Evolutionary conservation across 23 tunicate species (phyloP).

Genomic region (Ciona savignyi): DNA sequence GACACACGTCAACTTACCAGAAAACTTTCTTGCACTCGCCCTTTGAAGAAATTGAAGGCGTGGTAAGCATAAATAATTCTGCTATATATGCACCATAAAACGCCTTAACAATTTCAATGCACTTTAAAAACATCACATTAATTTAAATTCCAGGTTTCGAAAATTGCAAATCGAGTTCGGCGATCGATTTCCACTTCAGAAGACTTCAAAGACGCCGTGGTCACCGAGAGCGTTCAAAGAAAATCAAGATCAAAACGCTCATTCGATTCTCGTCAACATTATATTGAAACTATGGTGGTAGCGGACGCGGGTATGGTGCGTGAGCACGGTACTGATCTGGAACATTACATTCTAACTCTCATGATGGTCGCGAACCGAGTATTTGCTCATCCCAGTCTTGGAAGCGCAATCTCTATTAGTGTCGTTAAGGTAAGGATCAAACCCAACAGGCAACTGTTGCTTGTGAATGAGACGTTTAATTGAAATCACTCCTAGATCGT

Average conservation of each 20-base stretch:
- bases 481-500: slow-evolving; percentile 43
- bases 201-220: not conserved
- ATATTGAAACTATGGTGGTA: slow-evolving; percentile 89
- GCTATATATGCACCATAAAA: not conserved
- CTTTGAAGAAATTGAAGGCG: slow-evolving; percentile 6
- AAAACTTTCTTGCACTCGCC: slow-evolving; percentile 34
- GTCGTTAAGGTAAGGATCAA: slow-evolving; percentile 64
- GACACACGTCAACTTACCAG: slow-evolving; percentile 36
- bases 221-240: not conserved
- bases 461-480: too few species aligned
- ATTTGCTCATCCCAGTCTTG: slow-evolving; percentile 87
- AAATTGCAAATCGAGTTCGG: not conserved
- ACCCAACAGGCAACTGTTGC: too few species aligned
- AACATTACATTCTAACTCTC: slow-evolving; percentile 81
- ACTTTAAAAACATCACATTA: not conserved
- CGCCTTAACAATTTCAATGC: too few species aligned
- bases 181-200: not conserved
- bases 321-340: slow-evolving; percentile 75
- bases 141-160: not conserved
- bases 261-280: slow-evolving; percentile 70
- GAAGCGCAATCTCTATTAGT: slow-evolving; percentile 56
- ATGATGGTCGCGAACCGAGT: slow-evolving; percentile 90
- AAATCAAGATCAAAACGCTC: slow-evolving; percentile 48
- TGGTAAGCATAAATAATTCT: not conserved
- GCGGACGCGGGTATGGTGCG: slow-evolving; percentile 76